Percentiles rank a stretch among this genome's conserved stretches.
Evolutionary conservation across 2,113 vertebrate genomes (phyloP).

Genomic region (Xiphias gladius): DNA sequence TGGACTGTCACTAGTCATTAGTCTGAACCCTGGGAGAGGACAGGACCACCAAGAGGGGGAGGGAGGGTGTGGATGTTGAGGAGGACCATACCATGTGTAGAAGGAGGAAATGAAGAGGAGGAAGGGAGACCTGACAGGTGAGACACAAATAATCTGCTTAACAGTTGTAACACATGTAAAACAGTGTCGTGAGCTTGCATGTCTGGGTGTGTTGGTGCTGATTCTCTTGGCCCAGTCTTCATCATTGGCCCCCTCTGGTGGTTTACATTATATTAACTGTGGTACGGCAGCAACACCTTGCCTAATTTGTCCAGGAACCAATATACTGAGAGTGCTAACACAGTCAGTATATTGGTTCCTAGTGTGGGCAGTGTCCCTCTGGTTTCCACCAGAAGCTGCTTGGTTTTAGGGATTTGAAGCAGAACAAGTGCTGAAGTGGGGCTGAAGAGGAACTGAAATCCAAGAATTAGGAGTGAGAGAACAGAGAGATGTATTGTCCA

Average conservation of each 20-base stretch:
- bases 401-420: neutral
- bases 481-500: slow-evolving; percentile 12
- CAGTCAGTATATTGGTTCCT: slow-evolving; percentile 12
- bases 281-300: slow-evolving; percentile 15
- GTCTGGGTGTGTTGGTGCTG: slow-evolving; percentile 10
- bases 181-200: slow-evolving; percentile 35
- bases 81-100: slow-evolving; percentile 46
- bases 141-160: slow-evolving; percentile 61
- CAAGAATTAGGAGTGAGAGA: slow-evolving; percentile 3
- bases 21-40: slow-evolving; percentile 84
- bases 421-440: neutral
- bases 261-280: slow-evolving; percentile 58
- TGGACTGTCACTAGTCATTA: slow-evolving; percentile 95
- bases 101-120: slow-evolving; percentile 57
- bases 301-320: slow-evolving; percentile 33
- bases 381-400: slow-evolving; percentile 7
- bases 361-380: slow-evolving; percentile 7
- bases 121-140: slow-evolving; percentile 53
- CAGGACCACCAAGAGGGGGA: slow-evolving; percentile 65
- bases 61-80: slow-evolving; percentile 28
- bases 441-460: slow-evolving; percentile 15
- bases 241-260: slow-evolving; percentile 75
- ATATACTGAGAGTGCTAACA: slow-evolving; percentile 15
- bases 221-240: slow-evolving; percentile 9
- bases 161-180: slow-evolving; percentile 67